These are phyloP conservation scores for Galagoides demidoff DNA, from an alignment of 2,797 vertebrate genomes.

Conservation along the genomic window DNA sequence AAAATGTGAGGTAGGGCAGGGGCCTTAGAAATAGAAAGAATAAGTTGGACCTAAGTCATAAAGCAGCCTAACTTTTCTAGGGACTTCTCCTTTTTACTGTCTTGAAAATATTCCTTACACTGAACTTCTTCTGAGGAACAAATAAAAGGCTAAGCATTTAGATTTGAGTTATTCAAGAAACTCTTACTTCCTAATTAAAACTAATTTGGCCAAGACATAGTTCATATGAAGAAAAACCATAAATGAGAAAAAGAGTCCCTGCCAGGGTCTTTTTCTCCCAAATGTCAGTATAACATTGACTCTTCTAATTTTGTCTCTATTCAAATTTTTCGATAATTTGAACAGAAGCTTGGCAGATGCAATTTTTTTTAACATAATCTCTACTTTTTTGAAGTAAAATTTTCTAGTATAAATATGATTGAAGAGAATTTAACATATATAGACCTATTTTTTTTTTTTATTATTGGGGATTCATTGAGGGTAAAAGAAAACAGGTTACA, in stretches of 20 bases:
- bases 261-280: background rate
- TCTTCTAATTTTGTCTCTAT: background rate
- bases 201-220: slow-evolving; percentile 16
- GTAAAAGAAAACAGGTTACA: too few species aligned
- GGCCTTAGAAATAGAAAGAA: background rate
- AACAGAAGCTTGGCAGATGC: background rate
- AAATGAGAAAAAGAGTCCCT: background rate
- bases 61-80: slow-evolving; percentile 1
- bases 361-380: background rate
- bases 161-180: background rate
- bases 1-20: background rate
- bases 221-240: slow-evolving; percentile 20
- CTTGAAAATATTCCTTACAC: slow-evolving; percentile 30
- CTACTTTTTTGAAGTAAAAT: background rate
- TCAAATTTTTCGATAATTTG: background rate
- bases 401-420: background rate
- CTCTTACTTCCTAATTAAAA: slow-evolving; percentile 2
- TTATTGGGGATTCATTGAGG: too few species aligned
- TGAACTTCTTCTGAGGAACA: background rate
- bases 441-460: background rate
- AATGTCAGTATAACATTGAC: background rate
- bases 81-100: background rate
- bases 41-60: background rate
- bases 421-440: background rate
- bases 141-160: background rate